phyloP scores from a whole-genome alignment of 35 echinoderm and acorn worm species.

The Hemicentrotus pulcherrimus region DNA sequence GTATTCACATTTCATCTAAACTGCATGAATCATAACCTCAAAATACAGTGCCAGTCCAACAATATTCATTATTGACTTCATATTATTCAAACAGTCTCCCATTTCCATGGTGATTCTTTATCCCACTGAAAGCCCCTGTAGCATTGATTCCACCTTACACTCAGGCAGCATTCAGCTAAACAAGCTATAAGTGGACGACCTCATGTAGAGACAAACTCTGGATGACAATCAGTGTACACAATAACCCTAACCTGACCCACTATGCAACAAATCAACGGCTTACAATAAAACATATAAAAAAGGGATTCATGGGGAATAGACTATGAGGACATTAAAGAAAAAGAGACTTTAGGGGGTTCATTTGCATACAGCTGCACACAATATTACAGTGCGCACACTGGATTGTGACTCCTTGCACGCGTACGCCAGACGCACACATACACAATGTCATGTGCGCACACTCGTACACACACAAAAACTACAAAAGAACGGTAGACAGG shows the following conservation, averaged over 20 bases:
- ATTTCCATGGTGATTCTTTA: conserved; percentile 19
- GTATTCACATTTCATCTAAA: background rate
- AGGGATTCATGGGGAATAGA: conserved; percentile 12
- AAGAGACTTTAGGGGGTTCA: background rate
- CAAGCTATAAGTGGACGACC: background rate
- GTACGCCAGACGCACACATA: conserved; percentile 44
- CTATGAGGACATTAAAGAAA: background rate
- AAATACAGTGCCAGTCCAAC: background rate
- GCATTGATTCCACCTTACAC: background rate
- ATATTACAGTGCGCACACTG: background rate
- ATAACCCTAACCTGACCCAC: background rate
- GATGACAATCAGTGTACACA: background rate
- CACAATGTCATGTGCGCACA: conserved; percentile 33
- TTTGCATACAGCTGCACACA: conserved; percentile 52
- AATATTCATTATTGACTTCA: background rate
- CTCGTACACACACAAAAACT: conserved; percentile 25
- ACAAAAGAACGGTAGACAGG: conserved; percentile 14
- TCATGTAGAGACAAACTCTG: background rate
- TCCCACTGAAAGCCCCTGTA: background rate
- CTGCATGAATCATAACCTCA: background rate
- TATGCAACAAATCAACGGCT: background rate
- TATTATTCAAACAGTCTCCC: conserved; percentile 13
- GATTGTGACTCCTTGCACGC: conserved; percentile 9
- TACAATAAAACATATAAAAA: background rate
- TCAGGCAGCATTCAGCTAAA: background rate